Percentiles rank a stretch among this genome's conserved stretches.
Conservation (phyloP, 2,797 vertebrate genomes). For the Brachyrhaphis roseni region DNA sequence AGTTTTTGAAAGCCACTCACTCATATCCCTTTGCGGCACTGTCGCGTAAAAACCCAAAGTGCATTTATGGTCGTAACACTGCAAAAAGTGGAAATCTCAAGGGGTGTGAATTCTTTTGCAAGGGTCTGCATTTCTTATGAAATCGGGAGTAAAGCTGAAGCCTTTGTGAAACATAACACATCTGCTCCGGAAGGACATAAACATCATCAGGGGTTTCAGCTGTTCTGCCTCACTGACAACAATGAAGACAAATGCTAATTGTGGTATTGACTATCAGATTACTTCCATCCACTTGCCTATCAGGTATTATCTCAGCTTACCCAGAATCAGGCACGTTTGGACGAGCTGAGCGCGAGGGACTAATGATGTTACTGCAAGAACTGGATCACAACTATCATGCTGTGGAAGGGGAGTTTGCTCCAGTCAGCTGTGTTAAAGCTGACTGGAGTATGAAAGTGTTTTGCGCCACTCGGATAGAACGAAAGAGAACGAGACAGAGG, state of each 20-base stretch:
- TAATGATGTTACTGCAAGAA: conserved; percentile 44
- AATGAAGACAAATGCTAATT: conserved; percentile 52
- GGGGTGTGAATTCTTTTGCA: neutral
- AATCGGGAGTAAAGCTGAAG: conserved; percentile 17
- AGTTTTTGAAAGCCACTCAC: neutral
- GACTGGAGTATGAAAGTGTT: conserved; percentile 22
- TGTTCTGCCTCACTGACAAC: conserved; percentile 39
- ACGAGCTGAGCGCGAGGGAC: conserved; percentile 17
- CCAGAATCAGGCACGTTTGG: conserved; percentile 24
- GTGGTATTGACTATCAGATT: conserved; percentile 55
- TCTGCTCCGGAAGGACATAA: conserved; percentile 41
- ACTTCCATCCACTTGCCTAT: conserved; percentile 34
- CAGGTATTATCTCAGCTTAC: conserved; percentile 39
- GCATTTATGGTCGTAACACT: neutral
- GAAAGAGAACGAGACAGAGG: neutral
- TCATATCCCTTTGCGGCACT: neutral
- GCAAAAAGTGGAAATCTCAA: neutral
- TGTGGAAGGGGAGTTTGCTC: conserved; percentile 21
- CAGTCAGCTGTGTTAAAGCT: conserved; percentile 23
- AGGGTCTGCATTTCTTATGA: neutral
- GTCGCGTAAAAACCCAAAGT: too few species aligned
- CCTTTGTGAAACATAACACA: conserved; percentile 38
- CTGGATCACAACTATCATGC: conserved; percentile 29
- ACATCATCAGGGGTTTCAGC: conserved; percentile 40
- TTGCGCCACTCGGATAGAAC: neutral